Evolutionary conservation across 1,140 invertebrate species (phyloP).

Genomic region (Mylabris phalerata): DNA sequence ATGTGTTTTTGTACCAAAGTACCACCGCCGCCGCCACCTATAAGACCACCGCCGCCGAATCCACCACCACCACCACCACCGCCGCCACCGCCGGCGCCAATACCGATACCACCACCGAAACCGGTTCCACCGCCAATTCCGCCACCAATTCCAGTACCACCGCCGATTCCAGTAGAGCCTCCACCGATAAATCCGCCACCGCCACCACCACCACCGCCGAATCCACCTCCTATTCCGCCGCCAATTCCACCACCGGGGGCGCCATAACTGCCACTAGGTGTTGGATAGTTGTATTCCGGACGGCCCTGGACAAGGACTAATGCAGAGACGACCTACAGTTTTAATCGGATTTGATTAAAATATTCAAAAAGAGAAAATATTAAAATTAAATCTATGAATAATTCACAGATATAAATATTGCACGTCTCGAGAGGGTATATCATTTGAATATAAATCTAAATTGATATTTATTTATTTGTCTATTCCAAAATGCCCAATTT

Average conservation of each 20-base stretch:
- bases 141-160: constrained; percentile 4
- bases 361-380: background rate
- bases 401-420: background rate
- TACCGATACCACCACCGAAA: background rate
- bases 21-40: constrained; percentile 12
- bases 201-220: constrained; percentile 7
- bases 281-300: constrained; percentile 33
- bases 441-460: background rate
- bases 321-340: constrained; percentile 10
- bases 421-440: background rate
- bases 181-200: constrained; percentile 2
- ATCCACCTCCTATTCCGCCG: constrained; percentile 42
- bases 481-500: too few relatives aligned
- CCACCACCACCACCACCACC: constrained; percentile 15
- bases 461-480: too few relatives aligned
- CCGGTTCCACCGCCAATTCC: constrained; percentile 1
- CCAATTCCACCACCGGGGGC: constrained; percentile 45
- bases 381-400: background rate
- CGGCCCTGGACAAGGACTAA: constrained; percentile 29
- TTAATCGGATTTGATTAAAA: background rate
- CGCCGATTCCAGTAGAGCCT: background rate
- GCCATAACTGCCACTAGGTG: constrained; percentile 37
- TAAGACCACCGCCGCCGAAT: constrained; percentile 19
- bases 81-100: constrained; percentile 1
- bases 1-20: constrained; percentile 66